phyloP scores from a whole-genome alignment of 1,140 invertebrate species.

The Cotesia vestalis region DNA sequence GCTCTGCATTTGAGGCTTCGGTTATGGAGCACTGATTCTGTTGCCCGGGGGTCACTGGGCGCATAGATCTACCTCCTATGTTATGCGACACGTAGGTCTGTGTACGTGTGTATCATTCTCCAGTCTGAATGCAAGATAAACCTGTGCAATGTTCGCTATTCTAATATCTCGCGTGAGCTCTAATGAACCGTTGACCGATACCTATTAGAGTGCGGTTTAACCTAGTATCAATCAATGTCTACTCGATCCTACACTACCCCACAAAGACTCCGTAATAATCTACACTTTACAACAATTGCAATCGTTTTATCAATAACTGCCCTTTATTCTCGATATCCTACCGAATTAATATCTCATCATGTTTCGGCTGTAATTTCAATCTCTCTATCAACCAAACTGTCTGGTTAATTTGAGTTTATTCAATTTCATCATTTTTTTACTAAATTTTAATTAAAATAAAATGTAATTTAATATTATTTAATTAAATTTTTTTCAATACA shows the following conservation, averaged over 20 bases:
- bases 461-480: no score
- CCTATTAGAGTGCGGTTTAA: slow-evolving; percentile 41
- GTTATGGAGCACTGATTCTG: not conserved
- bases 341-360: no score
- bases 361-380: no score
- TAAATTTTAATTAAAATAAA: no score
- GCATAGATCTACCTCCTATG: not conserved
- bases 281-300: not conserved
- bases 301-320: not conserved
- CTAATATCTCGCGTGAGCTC: slow-evolving; percentile 54
- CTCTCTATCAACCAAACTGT: no score
- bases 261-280: slow-evolving; percentile 7
- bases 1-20: no score
- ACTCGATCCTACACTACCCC: not conserved
- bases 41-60: not conserved
- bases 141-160: slow-evolving; percentile 55
- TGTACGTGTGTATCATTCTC: slow-evolving; percentile 37
- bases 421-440: no score
- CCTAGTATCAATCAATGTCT: slow-evolving; percentile 32
- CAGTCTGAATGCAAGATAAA: slow-evolving; percentile 42
- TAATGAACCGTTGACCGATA: slow-evolving; percentile 56
- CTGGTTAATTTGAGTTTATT: no score
- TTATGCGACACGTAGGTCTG: slow-evolving; percentile 31
- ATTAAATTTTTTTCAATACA: no score
- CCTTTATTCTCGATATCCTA: no score